Conservation (phyloP, 2,797 vertebrate species). For the Eulemur coronatus region DNA sequence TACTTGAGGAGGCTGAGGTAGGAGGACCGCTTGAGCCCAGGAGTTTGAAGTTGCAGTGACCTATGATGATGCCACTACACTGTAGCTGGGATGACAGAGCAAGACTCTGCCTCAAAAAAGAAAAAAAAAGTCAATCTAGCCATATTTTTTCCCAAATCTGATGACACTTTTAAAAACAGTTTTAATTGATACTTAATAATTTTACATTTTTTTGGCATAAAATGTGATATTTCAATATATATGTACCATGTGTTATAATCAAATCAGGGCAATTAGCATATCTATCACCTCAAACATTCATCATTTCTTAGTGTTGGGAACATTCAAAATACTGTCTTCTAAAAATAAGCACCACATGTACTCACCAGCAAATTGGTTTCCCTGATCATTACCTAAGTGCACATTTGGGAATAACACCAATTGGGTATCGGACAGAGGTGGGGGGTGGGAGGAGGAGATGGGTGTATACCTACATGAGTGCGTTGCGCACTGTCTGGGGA, state of each 20-base stretch:
- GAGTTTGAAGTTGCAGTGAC: not conserved
- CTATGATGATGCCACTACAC: not conserved
- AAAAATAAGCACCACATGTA: not conserved
- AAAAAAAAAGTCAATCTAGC: not conserved
- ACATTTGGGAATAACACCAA: too few species aligned
- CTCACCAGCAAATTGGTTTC: too few species aligned
- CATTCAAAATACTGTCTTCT: not conserved
- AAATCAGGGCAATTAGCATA: not conserved
- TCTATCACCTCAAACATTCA: not conserved
- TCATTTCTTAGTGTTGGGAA: not conserved
- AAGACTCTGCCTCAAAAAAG: not conserved
- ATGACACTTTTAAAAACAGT: not conserved
- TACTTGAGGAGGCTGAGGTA: not conserved
- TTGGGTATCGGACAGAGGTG: too few species aligned
- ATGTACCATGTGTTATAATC: not conserved
- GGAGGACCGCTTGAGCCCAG: not conserved
- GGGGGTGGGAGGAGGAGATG: too few species aligned
- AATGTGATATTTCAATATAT: not conserved
- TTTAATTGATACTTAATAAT: not conserved
- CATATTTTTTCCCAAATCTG: not conserved
- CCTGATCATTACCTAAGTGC: too few species aligned
- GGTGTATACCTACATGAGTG: too few species aligned
- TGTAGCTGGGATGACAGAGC: fast-evolving
- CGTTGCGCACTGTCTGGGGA: too few species aligned
- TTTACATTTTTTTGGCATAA: not conserved